Conservation (phyloP, 2,888 invertebrate species). For the Stenolophus ochropezus region DNA sequence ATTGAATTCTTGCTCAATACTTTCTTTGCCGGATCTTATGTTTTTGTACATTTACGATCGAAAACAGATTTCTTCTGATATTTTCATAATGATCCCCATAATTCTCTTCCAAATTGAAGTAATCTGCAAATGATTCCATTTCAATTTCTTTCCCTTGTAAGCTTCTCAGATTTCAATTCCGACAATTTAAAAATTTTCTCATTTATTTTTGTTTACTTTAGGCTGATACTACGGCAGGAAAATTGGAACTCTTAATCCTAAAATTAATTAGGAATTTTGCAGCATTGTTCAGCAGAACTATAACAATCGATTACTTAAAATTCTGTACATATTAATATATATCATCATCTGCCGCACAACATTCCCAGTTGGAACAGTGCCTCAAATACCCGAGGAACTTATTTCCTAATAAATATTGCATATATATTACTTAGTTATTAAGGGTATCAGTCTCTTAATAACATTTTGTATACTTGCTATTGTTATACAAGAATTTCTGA, state of each 20-base stretch:
- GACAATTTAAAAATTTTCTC: conserved; percentile 21
- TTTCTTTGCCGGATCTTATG: neutral
- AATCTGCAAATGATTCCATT: conserved; percentile 16
- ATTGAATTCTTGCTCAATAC: neutral
- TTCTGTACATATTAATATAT: too few relatives aligned
- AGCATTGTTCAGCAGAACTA: neutral
- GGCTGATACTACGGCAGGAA: conserved; percentile 4
- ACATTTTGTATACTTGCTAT: too few relatives aligned
- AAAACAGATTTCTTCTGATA: neutral
- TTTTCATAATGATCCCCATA: conserved; percentile 21
- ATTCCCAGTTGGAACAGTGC: too few relatives aligned
- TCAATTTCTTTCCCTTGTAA: conserved; percentile 20
- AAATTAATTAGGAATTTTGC: neutral
- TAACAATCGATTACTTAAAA: too few relatives aligned
- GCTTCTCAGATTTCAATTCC: conserved; percentile 28
- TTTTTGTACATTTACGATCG: neutral
- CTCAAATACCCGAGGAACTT: too few relatives aligned
- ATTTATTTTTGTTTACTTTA: conserved; percentile 34
- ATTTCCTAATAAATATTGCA: too few relatives aligned
- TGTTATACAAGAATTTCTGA: too few relatives aligned
- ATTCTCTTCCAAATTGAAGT: conserved; percentile 19
- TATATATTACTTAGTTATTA: too few relatives aligned
- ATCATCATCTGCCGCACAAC: too few relatives aligned
- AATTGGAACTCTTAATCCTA: conserved; percentile 19
- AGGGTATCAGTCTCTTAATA: too few relatives aligned